Percentiles rank a stretch among this genome's conserved stretches.
phyloP scores from a whole-genome alignment of 1,140 invertebrate species.

The Arion vulgaris region DNA sequence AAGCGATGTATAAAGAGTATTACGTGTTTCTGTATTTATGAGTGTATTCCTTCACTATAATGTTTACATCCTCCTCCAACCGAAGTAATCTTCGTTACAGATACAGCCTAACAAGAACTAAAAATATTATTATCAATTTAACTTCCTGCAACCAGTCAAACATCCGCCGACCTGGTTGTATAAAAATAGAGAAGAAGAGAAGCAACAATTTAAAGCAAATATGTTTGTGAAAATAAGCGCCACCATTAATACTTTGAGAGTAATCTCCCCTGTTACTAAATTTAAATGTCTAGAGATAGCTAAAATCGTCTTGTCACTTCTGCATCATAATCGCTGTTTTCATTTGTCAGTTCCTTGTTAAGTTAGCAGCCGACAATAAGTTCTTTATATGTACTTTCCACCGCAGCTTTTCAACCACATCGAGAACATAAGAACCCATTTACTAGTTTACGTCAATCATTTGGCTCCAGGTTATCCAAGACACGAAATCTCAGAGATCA shows the following conservation, averaged over 20 bases:
- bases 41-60: neutral
- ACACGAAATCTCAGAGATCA: neutral
- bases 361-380: neutral
- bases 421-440: neutral
- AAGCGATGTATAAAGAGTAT: no score
- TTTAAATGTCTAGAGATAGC: neutral
- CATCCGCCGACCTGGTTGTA: neutral
- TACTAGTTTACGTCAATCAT: neutral
- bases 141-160: neutral
- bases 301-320: neutral
- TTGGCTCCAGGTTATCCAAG: slow-evolving; percentile 7
- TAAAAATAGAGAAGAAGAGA: neutral
- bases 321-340: slow-evolving; percentile 20
- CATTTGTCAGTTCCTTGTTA: neutral
- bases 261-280: slow-evolving; percentile 4
- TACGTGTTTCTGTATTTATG: no score
- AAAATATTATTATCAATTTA: neutral
- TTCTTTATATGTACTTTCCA: neutral
- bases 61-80: neutral
- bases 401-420: neutral
- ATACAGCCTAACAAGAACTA: neutral
- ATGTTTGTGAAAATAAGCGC: neutral
- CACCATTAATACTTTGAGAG: neutral
- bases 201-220: neutral
- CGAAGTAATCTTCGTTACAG: neutral